A percentile compares a stretch with the other conserved stretches of the same genome.
phyloP scores from a whole-genome alignment of 2,113 vertebrate genomes.

The Philantomba maxwellii region DNA sequence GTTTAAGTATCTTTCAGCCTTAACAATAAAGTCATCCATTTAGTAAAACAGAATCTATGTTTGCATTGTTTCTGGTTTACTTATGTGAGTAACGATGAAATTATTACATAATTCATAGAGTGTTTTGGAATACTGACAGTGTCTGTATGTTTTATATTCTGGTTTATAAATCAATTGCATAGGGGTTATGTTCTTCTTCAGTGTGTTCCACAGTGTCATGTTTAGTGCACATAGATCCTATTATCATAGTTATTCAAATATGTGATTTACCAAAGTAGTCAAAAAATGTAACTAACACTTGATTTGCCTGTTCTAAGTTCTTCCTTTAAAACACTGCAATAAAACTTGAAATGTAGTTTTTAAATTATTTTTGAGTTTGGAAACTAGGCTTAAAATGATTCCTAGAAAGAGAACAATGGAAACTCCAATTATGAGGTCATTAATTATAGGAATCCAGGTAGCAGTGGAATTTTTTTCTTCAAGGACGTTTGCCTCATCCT shows the following conservation, averaged over 20 bases:
- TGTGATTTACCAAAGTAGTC: constrained; percentile 10
- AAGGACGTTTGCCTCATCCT: neutral
- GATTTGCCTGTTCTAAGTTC: neutral
- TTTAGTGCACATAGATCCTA: neutral
- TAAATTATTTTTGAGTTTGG: neutral
- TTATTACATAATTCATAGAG: constrained; percentile 32
- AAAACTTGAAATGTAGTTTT: neutral
- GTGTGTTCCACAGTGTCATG: neutral
- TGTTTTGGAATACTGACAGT: constrained; percentile 35
- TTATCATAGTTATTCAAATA: constrained; percentile 5
- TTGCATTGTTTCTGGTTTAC: constrained; percentile 35
- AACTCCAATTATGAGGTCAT: neutral
- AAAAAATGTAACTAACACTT: neutral
- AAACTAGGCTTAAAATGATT: neutral
- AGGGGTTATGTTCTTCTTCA: neutral
- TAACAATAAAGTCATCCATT: neutral
- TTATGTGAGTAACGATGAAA: constrained; percentile 1
- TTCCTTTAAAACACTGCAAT: constrained; percentile 1
- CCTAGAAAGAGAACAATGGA: neutral
- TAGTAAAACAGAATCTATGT: neutral
- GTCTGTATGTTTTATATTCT: constrained; percentile 18
- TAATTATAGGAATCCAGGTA: neutral
- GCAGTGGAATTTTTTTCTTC: neutral
- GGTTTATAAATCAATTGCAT: neutral
- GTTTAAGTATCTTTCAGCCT: neutral